Conservation (phyloP, 2,888 invertebrate genomes). For the Charanyca ferruginea region DNA sequence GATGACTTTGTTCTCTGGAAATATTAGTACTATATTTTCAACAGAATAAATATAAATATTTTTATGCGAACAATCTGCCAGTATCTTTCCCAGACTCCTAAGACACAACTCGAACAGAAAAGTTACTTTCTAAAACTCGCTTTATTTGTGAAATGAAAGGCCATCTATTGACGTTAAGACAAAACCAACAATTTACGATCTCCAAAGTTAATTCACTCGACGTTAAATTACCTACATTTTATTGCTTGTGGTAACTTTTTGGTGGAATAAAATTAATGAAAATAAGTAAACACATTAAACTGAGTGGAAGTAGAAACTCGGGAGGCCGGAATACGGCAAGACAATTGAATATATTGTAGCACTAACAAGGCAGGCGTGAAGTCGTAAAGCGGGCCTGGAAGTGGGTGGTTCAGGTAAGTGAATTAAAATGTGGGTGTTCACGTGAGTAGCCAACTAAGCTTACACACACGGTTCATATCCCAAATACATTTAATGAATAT, state of each 20-base stretch:
- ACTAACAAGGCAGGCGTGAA: slow-evolving; percentile 69
- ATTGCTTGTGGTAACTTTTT: slow-evolving; percentile 58
- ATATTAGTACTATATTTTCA: slow-evolving; percentile 34
- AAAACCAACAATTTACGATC: slow-evolving; percentile 56
- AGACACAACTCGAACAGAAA: slow-evolving; percentile 25
- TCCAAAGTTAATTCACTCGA: slow-evolving; percentile 53
- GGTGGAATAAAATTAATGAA: slow-evolving; percentile 65
- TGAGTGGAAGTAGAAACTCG: slow-evolving; percentile 65
- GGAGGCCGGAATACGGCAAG: slow-evolving; percentile 59
- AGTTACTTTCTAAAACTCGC: slow-evolving; percentile 19
- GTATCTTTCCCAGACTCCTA: slow-evolving; percentile 29
- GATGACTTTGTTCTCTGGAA: slow-evolving; percentile 22
- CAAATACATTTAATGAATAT: slow-evolving; percentile 33
- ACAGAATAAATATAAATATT: slow-evolving; percentile 43
- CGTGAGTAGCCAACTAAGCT: slow-evolving; percentile 43
- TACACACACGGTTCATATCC: slow-evolving; percentile 36
- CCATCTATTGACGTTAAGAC: slow-evolving; percentile 50
- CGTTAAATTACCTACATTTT: slow-evolving; percentile 61
- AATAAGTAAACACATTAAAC: slow-evolving; percentile 70
- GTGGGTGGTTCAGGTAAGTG: slow-evolving; percentile 71
- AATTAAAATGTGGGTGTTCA: slow-evolving; percentile 69
- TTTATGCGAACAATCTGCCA: slow-evolving; percentile 37
- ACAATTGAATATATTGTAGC: slow-evolving; percentile 72
- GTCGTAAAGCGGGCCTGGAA: slow-evolving; percentile 69
- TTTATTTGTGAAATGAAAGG: slow-evolving; percentile 34